Evolutionary conservation across 2,888 invertebrate species (phyloP).

Genomic region (Tanytarsus gracilentus): DNA sequence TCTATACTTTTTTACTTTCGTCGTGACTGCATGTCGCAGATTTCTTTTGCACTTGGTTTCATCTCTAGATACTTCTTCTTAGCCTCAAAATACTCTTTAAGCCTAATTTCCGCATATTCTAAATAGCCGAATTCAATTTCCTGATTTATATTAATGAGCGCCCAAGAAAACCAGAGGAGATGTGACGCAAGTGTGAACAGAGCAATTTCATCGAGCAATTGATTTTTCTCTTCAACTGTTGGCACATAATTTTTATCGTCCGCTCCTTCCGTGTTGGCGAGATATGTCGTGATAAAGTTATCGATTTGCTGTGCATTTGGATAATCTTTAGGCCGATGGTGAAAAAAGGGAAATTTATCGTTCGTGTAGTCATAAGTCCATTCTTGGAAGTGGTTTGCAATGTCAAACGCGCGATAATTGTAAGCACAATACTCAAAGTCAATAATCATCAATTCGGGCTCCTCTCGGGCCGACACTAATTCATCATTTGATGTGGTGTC

Average conservation of each 20-base stretch:
- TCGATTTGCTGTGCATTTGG: constrained; percentile 70
- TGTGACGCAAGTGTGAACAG: constrained; percentile 81
- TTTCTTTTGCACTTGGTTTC: constrained; percentile 1
- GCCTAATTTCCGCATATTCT: constrained; percentile 59
- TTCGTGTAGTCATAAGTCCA: constrained; percentile 85
- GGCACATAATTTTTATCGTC: constrained; percentile 38
- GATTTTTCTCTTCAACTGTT: constrained; percentile 49
- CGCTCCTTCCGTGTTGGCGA: constrained; percentile 35
- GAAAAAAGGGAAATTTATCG: constrained; percentile 66
- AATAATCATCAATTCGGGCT: constrained; percentile 64
- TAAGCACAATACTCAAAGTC: constrained; percentile 96
- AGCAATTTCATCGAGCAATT: constrained; percentile 65
- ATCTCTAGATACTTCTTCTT: constrained; percentile 14
- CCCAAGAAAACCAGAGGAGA: constrained; percentile 92
- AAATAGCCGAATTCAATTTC: constrained; percentile 91
- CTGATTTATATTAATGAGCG: constrained; percentile 76
- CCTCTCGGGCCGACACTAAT: constrained; percentile 36
- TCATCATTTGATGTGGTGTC: constrained; percentile 36
- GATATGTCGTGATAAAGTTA: constrained; percentile 37
- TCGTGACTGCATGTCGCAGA: not conserved
- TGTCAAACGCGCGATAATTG: constrained; percentile 85
- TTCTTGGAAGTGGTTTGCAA: constrained; percentile 91
- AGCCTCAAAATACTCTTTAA: constrained; percentile 48
- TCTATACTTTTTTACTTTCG: not conserved
- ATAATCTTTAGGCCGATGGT: constrained; percentile 55